Evolutionary conservation across 2,113 vertebrate genomes (phyloP).

Genomic region (Hipposideros armiger): DNA sequence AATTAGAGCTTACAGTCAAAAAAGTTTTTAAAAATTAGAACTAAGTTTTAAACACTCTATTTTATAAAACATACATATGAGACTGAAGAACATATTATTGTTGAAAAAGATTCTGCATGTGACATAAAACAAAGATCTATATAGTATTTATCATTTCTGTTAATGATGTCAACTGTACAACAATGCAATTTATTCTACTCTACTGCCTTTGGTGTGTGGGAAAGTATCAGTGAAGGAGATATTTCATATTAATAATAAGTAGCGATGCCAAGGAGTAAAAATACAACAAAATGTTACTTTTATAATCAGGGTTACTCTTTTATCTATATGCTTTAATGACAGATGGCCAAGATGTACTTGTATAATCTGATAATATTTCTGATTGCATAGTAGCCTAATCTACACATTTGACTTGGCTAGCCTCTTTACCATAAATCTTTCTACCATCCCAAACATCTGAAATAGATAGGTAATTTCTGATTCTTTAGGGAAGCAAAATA

Average conservation of each 20-base stretch:
- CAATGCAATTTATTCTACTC: neutral
- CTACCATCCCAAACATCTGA: neutral
- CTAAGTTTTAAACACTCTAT: neutral
- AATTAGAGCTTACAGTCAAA: constrained; percentile 43
- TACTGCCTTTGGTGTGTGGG: neutral
- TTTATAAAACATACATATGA: constrained; percentile 1
- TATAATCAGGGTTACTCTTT: neutral
- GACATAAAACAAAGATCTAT: constrained; percentile 21
- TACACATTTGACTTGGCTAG: neutral
- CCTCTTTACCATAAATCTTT: neutral
- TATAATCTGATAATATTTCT: neutral
- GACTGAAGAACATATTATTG: constrained; percentile 8
- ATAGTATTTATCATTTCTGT: neutral
- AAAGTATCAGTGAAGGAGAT: neutral
- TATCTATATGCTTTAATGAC: neutral
- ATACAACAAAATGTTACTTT: neutral
- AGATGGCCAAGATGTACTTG: neutral
- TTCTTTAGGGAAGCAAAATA: neutral
- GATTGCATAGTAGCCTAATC: neutral
- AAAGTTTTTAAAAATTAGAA: constrained; percentile 31
- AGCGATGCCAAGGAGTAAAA: neutral
- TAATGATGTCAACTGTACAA: neutral
- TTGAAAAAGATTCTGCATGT: constrained; percentile 14
- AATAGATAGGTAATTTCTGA: neutral
- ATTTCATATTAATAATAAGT: constrained; percentile 33